phyloP scores from a whole-genome alignment of 2,113 vertebrate species.

The Nibea coibor region DNA sequence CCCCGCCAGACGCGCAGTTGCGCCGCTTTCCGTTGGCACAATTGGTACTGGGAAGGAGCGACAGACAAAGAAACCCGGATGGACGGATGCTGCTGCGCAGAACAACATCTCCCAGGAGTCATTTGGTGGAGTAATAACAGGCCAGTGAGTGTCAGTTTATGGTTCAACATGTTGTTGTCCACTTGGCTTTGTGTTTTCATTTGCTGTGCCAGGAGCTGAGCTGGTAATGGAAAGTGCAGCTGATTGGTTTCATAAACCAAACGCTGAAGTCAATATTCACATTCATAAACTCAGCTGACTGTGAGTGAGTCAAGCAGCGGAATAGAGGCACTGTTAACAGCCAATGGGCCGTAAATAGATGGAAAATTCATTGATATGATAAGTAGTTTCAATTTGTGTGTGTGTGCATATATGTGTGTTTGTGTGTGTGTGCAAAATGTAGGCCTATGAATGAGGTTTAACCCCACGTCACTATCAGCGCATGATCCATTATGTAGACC shows the following conservation, averaged over 20 bases:
- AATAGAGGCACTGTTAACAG: neutral
- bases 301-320: neutral
- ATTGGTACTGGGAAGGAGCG: neutral
- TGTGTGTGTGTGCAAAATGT: neutral
- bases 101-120: constrained; percentile 22
- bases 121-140: neutral
- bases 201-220: neutral
- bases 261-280: constrained; percentile 33
- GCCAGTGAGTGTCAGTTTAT: neutral
- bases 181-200: neutral
- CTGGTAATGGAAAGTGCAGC: constrained; percentile 26
- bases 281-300: constrained; percentile 38
- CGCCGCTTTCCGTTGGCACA: constrained; percentile 20
- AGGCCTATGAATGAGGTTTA: neutral
- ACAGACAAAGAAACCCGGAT: constrained; percentile 16
- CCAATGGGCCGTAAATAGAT: neutral
- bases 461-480: constrained; percentile 43
- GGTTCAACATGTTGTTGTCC: constrained; percentile 14
- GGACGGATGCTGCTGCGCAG: neutral
- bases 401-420: neutral
- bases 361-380: constrained; percentile 11
- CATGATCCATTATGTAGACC: constrained; percentile 39
- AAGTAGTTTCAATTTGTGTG: neutral
- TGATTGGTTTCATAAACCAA: constrained; percentile 16
- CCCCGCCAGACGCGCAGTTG: constrained; percentile 50